Evolutionary conservation across 2,113 vertebrate genomes (phyloP).

Genomic region (Pseudorectes ferrugineus): DNA sequence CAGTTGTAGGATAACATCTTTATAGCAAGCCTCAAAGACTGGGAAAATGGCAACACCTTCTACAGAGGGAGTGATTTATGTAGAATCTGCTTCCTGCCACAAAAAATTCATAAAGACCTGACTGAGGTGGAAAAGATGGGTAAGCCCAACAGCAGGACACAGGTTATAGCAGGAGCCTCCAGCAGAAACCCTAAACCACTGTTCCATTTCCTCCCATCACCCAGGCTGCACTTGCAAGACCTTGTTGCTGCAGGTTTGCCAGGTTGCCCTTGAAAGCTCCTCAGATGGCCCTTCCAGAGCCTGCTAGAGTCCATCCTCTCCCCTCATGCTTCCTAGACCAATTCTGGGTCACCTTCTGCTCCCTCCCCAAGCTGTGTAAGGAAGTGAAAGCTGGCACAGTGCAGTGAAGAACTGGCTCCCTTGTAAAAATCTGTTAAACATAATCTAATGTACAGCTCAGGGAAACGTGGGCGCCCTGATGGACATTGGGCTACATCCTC

Average conservation of each 20-base stretch:
- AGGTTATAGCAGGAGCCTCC: background rate
- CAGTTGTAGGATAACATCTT: background rate
- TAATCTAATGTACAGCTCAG: background rate
- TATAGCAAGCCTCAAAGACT: background rate
- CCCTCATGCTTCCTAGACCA: background rate
- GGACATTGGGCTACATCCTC: background rate
- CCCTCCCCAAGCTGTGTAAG: background rate
- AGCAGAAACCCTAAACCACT: background rate
- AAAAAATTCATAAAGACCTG: background rate
- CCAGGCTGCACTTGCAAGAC: background rate
- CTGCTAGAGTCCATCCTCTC: background rate
- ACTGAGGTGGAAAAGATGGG: background rate
- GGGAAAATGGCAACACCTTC: background rate
- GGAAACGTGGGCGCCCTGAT: background rate
- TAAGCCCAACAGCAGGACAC: background rate
- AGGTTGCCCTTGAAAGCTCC: background rate
- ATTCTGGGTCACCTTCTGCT: background rate
- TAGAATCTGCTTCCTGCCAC: background rate
- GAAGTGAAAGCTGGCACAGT: background rate
- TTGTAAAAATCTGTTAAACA: background rate
- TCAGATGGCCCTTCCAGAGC: background rate
- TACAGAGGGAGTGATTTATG: background rate
- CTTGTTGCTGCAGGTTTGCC: background rate
- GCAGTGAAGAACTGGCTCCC: background rate
- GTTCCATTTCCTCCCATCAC: background rate